Evolutionary conservation across 2,797 vertebrate genomes (phyloP).

Genomic region (Bradypus variegatus): DNA sequence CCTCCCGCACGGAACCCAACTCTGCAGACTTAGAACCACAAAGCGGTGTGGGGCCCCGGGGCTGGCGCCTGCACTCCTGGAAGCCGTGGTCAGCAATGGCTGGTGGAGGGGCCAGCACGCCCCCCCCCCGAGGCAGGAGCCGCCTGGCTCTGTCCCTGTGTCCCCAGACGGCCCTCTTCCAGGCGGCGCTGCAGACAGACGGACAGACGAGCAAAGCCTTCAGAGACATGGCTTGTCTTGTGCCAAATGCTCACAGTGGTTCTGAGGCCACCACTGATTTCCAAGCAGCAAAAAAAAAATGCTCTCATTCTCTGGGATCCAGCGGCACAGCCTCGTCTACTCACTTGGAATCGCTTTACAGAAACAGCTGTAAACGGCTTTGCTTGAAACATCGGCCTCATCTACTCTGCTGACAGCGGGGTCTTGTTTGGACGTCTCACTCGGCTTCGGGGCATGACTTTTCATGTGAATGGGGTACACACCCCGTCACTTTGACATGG

Average conservation of each 20-base stretch:
- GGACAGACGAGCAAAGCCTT: background rate
- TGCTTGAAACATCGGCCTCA: conserved; percentile 67
- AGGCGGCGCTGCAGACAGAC: no score
- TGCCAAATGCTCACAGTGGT: conserved; percentile 58
- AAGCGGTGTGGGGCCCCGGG: background rate
- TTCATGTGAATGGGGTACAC: conserved; percentile 61
- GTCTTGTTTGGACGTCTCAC: conserved; percentile 67
- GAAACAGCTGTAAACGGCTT: conserved; percentile 70
- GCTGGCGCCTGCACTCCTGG: fast-evolving
- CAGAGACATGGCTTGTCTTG: conserved; percentile 48
- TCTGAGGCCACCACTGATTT: conserved; percentile 69
- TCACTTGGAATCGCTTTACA: conserved; percentile 70
- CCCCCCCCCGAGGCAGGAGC: background rate
- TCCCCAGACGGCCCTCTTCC: background rate
- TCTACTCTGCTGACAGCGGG: conserved; percentile 56
- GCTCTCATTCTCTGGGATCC: conserved; percentile 48
- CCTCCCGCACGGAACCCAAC: background rate
- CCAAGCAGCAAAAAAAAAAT: conserved; percentile 64
- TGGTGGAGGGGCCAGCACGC: background rate
- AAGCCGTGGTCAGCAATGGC: fast-evolving
- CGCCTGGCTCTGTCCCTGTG: background rate
- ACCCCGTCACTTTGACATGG: conserved; percentile 62
- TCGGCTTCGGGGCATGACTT: conserved; percentile 65
- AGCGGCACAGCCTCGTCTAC: conserved; percentile 52
- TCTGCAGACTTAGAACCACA: background rate